A percentile compares a stretch with the other conserved stretches of the same genome.
phyloP scores from a whole-genome alignment of 2,888 invertebrate species.

The Archips xylosteana region DNA sequence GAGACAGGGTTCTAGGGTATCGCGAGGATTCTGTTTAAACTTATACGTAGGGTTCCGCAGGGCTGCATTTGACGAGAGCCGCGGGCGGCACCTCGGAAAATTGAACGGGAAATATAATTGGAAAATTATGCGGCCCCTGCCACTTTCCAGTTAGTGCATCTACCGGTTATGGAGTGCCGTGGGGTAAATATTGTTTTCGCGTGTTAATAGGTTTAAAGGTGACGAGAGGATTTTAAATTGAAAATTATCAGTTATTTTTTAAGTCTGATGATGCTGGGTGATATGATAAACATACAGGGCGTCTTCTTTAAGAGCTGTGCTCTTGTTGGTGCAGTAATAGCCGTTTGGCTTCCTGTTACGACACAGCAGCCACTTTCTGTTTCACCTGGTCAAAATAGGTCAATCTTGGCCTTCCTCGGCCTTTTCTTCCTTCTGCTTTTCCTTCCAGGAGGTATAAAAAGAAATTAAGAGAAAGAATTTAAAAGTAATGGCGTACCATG shows the following conservation, averaged over 20 bases:
- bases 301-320: too few species aligned
- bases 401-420: too few species aligned
- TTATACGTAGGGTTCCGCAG: slow-evolving; percentile 44
- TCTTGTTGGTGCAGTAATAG: too few species aligned
- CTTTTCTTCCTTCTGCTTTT: too few species aligned
- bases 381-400: too few species aligned
- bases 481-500: too few species aligned
- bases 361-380: too few species aligned
- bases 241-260: slow-evolving; percentile 39
- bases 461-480: too few species aligned
- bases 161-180: slow-evolving; percentile 47
- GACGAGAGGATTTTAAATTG: slow-evolving; percentile 46
- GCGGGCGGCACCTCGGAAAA: slow-evolving; percentile 84
- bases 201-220: slow-evolving; percentile 41
- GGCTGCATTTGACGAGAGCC: slow-evolving; percentile 84
- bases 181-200: slow-evolving; percentile 40
- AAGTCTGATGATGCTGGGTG: background rate
- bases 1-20: slow-evolving; percentile 52
- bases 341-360: too few species aligned
- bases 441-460: too few species aligned
- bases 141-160: slow-evolving; percentile 62
- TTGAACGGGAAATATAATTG: slow-evolving; percentile 85
- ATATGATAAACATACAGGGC: too few species aligned
- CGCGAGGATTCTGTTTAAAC: slow-evolving; percentile 46
- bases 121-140: slow-evolving; percentile 82